These are phyloP conservation scores for Uria lomvia DNA, from an alignment of 2,113 vertebrate species.

Conservation along the genomic window DNA sequence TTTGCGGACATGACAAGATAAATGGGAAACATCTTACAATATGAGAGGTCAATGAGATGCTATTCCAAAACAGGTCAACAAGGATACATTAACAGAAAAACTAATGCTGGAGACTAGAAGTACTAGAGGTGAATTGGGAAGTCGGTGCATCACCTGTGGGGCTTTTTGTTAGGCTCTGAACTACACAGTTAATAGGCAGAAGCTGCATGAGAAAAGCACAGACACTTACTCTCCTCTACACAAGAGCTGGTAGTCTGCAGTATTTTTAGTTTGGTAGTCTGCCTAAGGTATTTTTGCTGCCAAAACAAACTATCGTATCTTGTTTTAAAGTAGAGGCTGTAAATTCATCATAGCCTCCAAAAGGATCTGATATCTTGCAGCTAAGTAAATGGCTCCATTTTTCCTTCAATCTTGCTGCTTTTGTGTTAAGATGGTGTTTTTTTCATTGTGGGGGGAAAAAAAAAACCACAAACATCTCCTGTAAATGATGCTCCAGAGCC, in stretches of 20 bases:
- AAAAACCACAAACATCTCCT: background rate
- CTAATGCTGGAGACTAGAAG: background rate
- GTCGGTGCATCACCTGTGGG: too few relatives aligned
- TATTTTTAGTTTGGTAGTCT: background rate
- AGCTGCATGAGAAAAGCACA: background rate
- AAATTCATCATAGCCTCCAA: background rate
- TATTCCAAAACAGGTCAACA: background rate
- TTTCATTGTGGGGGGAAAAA: background rate
- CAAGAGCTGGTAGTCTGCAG: background rate
- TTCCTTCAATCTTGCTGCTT: background rate
- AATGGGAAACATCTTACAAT: background rate
- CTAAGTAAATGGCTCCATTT: background rate
- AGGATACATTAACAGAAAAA: background rate
- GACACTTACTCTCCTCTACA: background rate
- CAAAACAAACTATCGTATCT: background rate
- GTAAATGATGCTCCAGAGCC: background rate
- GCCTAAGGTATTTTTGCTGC: background rate
- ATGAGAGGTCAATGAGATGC: background rate
- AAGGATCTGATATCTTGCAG: background rate
- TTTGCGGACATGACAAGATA: background rate
- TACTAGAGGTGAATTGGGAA: background rate
- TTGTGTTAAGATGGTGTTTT: background rate
- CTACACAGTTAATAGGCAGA: background rate
- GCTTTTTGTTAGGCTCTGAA: background rate
- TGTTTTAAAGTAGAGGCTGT: background rate